Evolutionary conservation across 2,888 invertebrate genomes (phyloP), one percentile per base, ranked within the genome.

Genomic region (Caenorhabditis sinica): DNA sequence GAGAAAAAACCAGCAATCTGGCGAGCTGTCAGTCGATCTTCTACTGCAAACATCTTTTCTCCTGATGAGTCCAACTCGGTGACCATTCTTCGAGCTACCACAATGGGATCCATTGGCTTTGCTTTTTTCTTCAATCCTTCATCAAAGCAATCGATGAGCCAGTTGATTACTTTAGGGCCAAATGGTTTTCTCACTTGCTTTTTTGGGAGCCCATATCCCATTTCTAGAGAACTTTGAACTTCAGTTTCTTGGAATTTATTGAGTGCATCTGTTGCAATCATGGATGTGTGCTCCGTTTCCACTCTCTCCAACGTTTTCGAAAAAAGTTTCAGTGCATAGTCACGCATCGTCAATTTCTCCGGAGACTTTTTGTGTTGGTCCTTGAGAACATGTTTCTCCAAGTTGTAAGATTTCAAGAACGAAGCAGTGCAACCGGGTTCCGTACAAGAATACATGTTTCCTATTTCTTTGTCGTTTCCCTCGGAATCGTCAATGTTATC

Each of bases 131-230:
- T 8, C 1, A 65, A 17, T 28, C 65, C 65, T 65, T 68, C 68
- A 4, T 68, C 53, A 17, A 68, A 68, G 13, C 68, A 53, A 11
- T n/a, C 33, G 1, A 33, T 11, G 20, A 68, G 23, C 9, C 9
- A 68, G 23, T 33, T 13, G 9, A 49, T 33, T 4, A 68, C 68
- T 13, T 68, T 2, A 13, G 9, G 4, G 30, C 49, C 68, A 13
- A 68, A 68, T 20, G 68, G 68, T 53, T 33, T 68, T 20, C 69
- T 15, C 2, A n/a, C 20, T 25, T 71, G 69, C 15, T 53, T 49
- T 23, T n/a, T 6, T 11, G 49, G 49, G 1, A 68, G 53, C 2
- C 51, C 53, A 49, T 49, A 68, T 20, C 68, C 68, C 2, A 4
- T 8, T 2, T 11, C n/a, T n/a, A 65, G 4, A 2, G 3, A 3